Evolutionary conservation across 2,113 vertebrate genomes (phyloP), one percentile per base, ranked within the genome.

Genomic region (Anarrhichthys ocellatus): DNA sequence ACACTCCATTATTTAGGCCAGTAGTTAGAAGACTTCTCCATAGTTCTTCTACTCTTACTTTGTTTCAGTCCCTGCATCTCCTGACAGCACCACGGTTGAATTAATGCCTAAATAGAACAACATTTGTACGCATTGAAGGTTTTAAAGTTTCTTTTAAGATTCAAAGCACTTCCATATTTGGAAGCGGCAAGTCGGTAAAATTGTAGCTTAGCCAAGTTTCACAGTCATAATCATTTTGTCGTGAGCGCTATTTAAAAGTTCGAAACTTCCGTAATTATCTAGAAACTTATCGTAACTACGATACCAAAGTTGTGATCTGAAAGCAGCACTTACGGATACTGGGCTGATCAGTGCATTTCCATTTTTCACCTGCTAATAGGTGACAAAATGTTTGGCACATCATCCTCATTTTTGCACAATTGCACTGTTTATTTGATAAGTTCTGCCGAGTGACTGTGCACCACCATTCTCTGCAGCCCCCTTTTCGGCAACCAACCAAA

Each of bases 401-500:
- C 3, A 52, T 64, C 18, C 38, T 9, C 56, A n/a, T 22, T 56
- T 56, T 34, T 63, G 20, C 34, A 36, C 27, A 68, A 24, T 4
- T 29, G 9, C 24, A 32, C 34, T n/a, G 66, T 82, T 69, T 34
- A 27, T 65, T 58, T 18, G 10, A 59, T 17, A 62, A 27, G 17
- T 52, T 48, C 75, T 29, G 50, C 65, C 18, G 29, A 77, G 52
- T 32, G 40, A 81, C 77, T 44, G 6, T 34, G 27, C 24, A 14
- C 7, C 24, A 20, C 7, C 22, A 8, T 76, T 61, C 67, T 65
- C 7, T 29, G 18, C 36, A 63, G 48, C 59, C 71, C 65, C 40
- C 24, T 65, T 48, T 46, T 68, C 6, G 73, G 56, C 42, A 14
- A 63, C 80, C 79, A 48, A 73, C 78, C 68, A 69, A 24, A 69